These are phyloP conservation scores for Pangasianodon gigas DNA, from an alignment of 2,113 vertebrate genomes.

Conservation along the genomic window DNA sequence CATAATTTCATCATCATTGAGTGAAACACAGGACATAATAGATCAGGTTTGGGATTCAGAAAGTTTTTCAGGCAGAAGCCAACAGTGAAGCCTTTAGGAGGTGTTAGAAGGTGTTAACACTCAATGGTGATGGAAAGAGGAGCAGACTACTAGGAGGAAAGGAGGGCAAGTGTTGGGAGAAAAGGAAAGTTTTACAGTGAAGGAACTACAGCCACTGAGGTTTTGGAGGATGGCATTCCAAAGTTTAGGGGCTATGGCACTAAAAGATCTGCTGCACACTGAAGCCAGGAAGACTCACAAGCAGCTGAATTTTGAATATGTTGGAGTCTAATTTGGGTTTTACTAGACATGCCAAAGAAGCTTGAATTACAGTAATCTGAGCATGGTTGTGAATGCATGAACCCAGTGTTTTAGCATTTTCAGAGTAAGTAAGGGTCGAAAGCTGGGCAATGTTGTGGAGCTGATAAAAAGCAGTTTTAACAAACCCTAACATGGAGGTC, in stretches of 20 bases:
- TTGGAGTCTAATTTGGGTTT: not conserved
- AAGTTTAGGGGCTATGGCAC: not conserved
- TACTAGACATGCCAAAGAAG: not conserved
- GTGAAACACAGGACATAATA: no score
- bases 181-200: not conserved
- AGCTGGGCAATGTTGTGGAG: not conserved
- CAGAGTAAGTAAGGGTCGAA: not conserved
- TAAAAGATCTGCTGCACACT: not conserved
- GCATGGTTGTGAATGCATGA: not conserved
- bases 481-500: not conserved
- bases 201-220: not conserved
- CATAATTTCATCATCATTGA: not conserved
- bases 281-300: not conserved
- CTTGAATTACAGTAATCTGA: not conserved
- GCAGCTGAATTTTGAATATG: not conserved
- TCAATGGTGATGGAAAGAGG: not conserved
- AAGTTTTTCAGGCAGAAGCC: not conserved
- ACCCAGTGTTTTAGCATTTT: not conserved
- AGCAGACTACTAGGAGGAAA: not conserved
- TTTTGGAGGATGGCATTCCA: not conserved
- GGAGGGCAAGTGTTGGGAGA: not conserved
- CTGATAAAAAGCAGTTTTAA: not conserved
- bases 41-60: no score
- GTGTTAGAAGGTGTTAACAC: not conserved
- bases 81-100: not conserved